A percentile compares a stretch with the other conserved stretches of the same genome.
Evolutionary conservation across 2,113 vertebrate species (phyloP).

Genomic region (Raphicerus campestris): DNA sequence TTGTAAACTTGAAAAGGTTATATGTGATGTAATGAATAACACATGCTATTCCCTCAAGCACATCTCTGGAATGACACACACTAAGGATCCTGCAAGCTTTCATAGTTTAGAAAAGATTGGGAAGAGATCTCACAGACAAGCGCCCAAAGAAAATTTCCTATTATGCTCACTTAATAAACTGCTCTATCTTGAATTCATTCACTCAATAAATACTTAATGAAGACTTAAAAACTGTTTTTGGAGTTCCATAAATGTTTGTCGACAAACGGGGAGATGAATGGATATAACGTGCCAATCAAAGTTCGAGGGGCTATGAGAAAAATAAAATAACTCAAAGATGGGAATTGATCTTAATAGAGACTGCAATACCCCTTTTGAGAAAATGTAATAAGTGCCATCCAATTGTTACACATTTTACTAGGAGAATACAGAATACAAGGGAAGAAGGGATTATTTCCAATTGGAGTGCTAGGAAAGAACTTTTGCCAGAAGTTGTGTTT

Average conservation of each 20-base stretch:
- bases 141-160: background rate
- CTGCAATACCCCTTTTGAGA: background rate
- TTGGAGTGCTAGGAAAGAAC: background rate
- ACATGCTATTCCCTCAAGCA: constrained; percentile 38
- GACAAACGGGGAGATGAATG: background rate
- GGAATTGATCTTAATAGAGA: background rate
- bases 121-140: background rate
- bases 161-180: background rate
- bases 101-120: constrained; percentile 9
- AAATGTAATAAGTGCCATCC: background rate
- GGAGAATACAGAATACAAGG: background rate
- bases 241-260: background rate
- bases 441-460: background rate
- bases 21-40: constrained; percentile 70
- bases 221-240: background rate
- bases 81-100: background rate
- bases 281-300: background rate
- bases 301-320: background rate
- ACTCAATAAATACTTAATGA: background rate
- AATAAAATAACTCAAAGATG: background rate
- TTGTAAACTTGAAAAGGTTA: constrained; percentile 71
- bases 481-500: background rate
- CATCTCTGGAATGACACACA: background rate
- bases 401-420: background rate
- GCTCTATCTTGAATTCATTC: background rate